A percentile compares a stretch with the other conserved stretches of the same genome.
Evolutionary conservation across 1,140 invertebrate genomes (phyloP).

Genomic region (Macrobrachium rosenbergii): DNA sequence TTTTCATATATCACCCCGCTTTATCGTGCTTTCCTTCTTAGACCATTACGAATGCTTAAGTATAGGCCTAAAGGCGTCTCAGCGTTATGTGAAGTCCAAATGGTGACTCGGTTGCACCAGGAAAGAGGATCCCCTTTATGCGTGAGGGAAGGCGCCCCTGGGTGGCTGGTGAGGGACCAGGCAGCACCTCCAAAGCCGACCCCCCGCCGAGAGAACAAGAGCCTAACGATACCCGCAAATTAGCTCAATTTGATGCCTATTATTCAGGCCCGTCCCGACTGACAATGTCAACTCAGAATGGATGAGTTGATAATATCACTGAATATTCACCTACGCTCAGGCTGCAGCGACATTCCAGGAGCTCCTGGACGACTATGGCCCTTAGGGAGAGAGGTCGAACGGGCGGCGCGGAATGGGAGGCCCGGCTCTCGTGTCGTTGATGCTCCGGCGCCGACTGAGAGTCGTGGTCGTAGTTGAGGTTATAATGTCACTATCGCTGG

Average conservation of each 20-base stretch:
- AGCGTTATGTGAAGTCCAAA: constrained; percentile 19
- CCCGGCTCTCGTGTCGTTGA: constrained; percentile 6
- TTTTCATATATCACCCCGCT: too few species aligned
- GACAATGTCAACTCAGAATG: constrained; percentile 65
- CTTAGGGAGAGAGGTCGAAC: neutral
- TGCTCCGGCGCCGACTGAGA: neutral
- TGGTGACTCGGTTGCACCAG: constrained; percentile 25
- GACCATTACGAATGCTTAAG: too few species aligned
- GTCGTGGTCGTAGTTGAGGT: constrained; percentile 63
- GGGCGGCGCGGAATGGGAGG: neutral
- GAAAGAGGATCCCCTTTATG: neutral
- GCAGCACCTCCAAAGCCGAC: constrained; percentile 19
- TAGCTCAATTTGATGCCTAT: constrained; percentile 65
- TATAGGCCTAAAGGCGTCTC: neutral
- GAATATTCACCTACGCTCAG: constrained; percentile 36
- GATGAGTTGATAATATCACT: constrained; percentile 66
- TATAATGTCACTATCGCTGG: constrained; percentile 64
- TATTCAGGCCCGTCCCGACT: constrained; percentile 64
- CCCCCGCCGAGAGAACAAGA: constrained; percentile 63
- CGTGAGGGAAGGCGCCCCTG: constrained; percentile 41
- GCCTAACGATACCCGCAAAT: constrained; percentile 65
- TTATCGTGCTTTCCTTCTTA: too few species aligned
- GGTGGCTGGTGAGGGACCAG: constrained; percentile 7
- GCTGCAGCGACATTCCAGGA: constrained; percentile 46
- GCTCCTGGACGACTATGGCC: neutral